A percentile compares a stretch with the other conserved stretches of the same genome.
These are phyloP conservation scores for Enteromius trimaculatus DNA, from an alignment of 2,797 vertebrate species.

Conservation along the genomic window DNA sequence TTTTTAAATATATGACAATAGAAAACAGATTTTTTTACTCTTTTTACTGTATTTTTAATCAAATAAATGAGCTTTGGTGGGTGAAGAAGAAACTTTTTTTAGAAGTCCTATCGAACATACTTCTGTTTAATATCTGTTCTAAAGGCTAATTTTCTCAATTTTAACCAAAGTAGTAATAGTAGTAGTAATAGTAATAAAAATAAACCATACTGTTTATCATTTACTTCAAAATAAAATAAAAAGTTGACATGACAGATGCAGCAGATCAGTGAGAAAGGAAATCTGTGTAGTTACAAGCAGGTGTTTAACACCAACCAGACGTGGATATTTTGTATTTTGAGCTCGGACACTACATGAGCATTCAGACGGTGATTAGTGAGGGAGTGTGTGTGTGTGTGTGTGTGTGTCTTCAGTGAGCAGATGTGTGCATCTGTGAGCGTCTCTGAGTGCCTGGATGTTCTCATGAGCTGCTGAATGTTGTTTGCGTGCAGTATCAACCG, in stretches of 20 bases:
- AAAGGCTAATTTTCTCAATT: neutral
- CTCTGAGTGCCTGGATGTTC: constrained; percentile 14
- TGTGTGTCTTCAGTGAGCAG: constrained; percentile 30
- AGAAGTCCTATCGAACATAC: neutral
- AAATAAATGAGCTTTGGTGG: neutral
- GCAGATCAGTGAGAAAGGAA: neutral
- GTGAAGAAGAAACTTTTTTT: neutral
- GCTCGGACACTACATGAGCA: neutral
- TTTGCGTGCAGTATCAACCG: constrained; percentile 36
- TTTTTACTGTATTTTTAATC: neutral
- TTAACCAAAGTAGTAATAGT: neutral
- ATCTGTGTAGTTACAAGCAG: constrained; percentile 33
- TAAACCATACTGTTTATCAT: neutral
- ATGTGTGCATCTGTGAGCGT: constrained; percentile 17
- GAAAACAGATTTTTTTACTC: neutral
- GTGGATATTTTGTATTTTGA: constrained; percentile 6
- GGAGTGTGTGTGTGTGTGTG: neutral
- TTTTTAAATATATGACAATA: neutral
- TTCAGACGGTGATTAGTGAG: constrained; percentile 19
- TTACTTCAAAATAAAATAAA: too few species aligned
- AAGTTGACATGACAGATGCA: neutral
- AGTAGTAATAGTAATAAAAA: neutral
- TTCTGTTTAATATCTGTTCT: neutral
- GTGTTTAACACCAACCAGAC: constrained; percentile 38
- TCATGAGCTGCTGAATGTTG: constrained; percentile 22